Conservation (phyloP, 1,140 invertebrate genomes). For the Drosophila novamexicana region DNA sequence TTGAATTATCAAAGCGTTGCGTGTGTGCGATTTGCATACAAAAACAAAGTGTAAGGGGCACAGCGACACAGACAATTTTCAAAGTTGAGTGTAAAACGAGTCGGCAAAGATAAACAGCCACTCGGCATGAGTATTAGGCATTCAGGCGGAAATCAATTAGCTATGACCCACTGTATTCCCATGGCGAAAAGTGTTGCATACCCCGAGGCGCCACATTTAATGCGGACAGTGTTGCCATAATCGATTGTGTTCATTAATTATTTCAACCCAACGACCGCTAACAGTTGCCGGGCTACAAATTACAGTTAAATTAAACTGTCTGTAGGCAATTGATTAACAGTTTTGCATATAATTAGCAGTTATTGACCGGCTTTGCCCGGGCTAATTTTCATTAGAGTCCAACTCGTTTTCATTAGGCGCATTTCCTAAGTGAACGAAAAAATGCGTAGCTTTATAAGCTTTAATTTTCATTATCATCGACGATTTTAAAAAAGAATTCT, state of each 20-base stretch:
- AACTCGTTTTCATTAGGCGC: no score
- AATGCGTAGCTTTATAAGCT: no score
- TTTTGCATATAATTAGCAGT: slow-evolving; percentile 5
- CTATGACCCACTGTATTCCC: background rate
- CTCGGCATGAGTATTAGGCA: slow-evolving; percentile 51
- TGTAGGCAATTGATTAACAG: background rate
- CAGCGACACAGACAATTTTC: background rate
- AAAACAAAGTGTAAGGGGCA: slow-evolving; percentile 21
- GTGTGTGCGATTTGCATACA: slow-evolving; percentile 49
- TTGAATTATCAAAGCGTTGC: slow-evolving; percentile 68
- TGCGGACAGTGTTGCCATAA: slow-evolving; percentile 30
- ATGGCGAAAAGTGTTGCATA: slow-evolving; percentile 25
- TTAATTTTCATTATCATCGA: no score
- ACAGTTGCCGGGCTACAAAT: slow-evolving; percentile 20
- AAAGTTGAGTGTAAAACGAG: slow-evolving; percentile 10
- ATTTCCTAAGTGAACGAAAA: no score
- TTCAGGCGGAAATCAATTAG: slow-evolving; percentile 68
- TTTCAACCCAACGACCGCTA: slow-evolving; percentile 21
- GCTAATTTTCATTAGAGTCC: no score
- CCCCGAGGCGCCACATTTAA: slow-evolving; percentile 19
- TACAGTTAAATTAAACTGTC: slow-evolving; percentile 14
- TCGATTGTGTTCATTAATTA: slow-evolving; percentile 47
- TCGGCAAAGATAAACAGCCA: slow-evolving; percentile 42
- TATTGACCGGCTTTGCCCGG: background rate
- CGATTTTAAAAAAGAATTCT: no score